phyloP scores from a whole-genome alignment of 2,888 invertebrate species.

The Epirrita christyi region DNA sequence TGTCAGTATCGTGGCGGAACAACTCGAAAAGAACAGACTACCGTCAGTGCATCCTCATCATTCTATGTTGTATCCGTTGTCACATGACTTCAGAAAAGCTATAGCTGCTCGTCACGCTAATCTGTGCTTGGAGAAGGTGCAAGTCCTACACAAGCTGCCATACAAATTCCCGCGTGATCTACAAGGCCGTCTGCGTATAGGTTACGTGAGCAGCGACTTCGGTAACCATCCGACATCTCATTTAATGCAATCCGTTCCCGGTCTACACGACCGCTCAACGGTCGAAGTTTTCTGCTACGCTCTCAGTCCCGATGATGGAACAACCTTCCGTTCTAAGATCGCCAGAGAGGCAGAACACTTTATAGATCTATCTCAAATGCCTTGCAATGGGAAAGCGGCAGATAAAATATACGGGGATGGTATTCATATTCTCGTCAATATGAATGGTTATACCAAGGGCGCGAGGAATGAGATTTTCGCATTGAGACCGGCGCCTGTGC shows the following conservation, averaged over 20 bases:
- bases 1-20: slow-evolving; percentile 98
- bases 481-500: slow-evolving; percentile 97
- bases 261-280: slow-evolving; percentile 92
- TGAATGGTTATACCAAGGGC: slow-evolving; percentile 99
- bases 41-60: slow-evolving; percentile 99
- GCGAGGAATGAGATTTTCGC: slow-evolving; percentile 99
- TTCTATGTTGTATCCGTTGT: slow-evolving; percentile 99
- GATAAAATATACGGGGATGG: slow-evolving; percentile 98
- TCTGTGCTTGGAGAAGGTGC: slow-evolving; percentile 98
- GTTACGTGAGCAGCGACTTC: slow-evolving; percentile 99
- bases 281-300: slow-evolving; percentile 98
- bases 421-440: slow-evolving; percentile 98
- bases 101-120: slow-evolving; percentile 99
- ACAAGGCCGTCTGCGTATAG: slow-evolving; percentile 92
- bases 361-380: slow-evolving; percentile 95
- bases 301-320: slow-evolving; percentile 98
- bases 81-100: slow-evolving; percentile 97
- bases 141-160: slow-evolving; percentile 95
- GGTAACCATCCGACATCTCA: slow-evolving; percentile 99
- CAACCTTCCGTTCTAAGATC: slow-evolving; percentile 98
- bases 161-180: slow-evolving; percentile 92
- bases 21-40: slow-evolving; percentile 97
- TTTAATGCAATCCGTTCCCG: slow-evolving; percentile 99
- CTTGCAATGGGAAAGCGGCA: slow-evolving; percentile 99
- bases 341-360: slow-evolving; percentile 98